Percentiles rank a stretch among this genome's conserved stretches.
These are phyloP conservation scores for Acanthochromis polyacanthus DNA, from an alignment of 2,113 vertebrate species.

Conservation along the genomic window DNA sequence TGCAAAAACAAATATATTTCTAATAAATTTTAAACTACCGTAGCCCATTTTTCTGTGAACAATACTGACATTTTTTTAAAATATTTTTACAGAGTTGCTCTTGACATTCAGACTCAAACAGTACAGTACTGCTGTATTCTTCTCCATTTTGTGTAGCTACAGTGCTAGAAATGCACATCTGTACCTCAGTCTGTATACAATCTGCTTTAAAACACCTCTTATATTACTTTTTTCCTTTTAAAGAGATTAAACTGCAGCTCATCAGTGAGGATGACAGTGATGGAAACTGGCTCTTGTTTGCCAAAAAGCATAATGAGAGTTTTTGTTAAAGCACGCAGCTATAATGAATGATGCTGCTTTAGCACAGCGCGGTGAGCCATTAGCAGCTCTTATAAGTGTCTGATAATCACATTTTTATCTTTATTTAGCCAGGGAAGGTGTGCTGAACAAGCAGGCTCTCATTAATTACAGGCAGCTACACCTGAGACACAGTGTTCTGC, in stretches of 20 bases:
- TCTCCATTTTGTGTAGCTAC: too few relatives aligned
- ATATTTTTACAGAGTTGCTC: too few relatives aligned
- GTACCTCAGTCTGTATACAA: too few relatives aligned
- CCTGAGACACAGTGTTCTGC: slow-evolving; percentile 6
- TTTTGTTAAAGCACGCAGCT: background rate
- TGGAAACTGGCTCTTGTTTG: slow-evolving; percentile 21
- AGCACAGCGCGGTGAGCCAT: slow-evolving; percentile 3
- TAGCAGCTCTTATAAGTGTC: slow-evolving; percentile 30
- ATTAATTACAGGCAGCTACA: slow-evolving; percentile 37
- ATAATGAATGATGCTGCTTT: slow-evolving; percentile 10
- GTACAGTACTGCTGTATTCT: too few relatives aligned
- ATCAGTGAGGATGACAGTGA: slow-evolving; percentile 17
- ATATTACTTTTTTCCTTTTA: slow-evolving; percentile 17
- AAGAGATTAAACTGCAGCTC: slow-evolving; percentile 32
- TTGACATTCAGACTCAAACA: too few relatives aligned
- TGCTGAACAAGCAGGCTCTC: slow-evolving; percentile 36
- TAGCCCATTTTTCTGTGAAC: too few relatives aligned
- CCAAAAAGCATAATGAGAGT: slow-evolving; percentile 13
- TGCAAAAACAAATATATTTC: too few relatives aligned
- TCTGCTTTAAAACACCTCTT: slow-evolving; percentile 11
- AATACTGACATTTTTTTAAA: too few relatives aligned
- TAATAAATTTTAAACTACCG: too few relatives aligned
- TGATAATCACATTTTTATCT: slow-evolving; percentile 59
- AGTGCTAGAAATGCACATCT: background rate
- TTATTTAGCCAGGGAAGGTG: slow-evolving; percentile 31